These are phyloP conservation scores for Acanthacorydalis orientalis DNA, from an alignment of 2,888 invertebrate genomes.

Conservation along the genomic window DNA sequence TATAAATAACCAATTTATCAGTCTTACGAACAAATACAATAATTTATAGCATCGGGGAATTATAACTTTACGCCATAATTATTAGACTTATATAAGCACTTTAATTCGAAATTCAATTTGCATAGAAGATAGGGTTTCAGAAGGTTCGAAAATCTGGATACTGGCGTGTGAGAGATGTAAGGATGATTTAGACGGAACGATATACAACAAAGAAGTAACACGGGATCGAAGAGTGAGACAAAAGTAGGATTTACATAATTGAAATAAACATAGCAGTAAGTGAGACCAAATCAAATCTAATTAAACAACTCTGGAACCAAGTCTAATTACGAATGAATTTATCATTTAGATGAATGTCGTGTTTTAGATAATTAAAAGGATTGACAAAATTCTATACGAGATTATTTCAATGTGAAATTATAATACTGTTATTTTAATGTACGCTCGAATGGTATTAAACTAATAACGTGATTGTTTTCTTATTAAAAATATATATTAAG, in stretches of 20 bases:
- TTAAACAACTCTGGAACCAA: slow-evolving; percentile 17
- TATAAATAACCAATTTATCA: slow-evolving; percentile 5
- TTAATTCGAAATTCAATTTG: slow-evolving; percentile 22
- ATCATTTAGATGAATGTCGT: slow-evolving; percentile 10
- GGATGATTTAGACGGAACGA: slow-evolving; percentile 13
- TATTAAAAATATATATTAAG: no score
- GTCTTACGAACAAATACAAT: slow-evolving; percentile 4
- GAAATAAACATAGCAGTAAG: slow-evolving; percentile 24
- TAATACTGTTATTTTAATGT: no score
- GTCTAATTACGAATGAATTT: slow-evolving; percentile 11
- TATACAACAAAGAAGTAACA: slow-evolving; percentile 5
- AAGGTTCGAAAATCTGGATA: neutral
- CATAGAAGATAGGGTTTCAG: slow-evolving; percentile 19
- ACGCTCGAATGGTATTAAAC: no score
- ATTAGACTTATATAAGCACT: slow-evolving; percentile 15
- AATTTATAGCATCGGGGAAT: slow-evolving; percentile 10
- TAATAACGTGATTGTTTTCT: no score
- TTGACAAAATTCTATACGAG: no score
- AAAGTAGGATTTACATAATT: slow-evolving; percentile 21
- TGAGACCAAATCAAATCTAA: slow-evolving; percentile 21
- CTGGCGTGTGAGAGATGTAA: slow-evolving; percentile 12
- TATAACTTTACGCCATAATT: slow-evolving; percentile 17
- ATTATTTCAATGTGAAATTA: no score
- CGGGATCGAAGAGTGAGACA: slow-evolving; percentile 6
- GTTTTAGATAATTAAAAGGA: no score